Conservation (phyloP, 2,113 vertebrate species). For the Vombatus ursinus region DNA sequence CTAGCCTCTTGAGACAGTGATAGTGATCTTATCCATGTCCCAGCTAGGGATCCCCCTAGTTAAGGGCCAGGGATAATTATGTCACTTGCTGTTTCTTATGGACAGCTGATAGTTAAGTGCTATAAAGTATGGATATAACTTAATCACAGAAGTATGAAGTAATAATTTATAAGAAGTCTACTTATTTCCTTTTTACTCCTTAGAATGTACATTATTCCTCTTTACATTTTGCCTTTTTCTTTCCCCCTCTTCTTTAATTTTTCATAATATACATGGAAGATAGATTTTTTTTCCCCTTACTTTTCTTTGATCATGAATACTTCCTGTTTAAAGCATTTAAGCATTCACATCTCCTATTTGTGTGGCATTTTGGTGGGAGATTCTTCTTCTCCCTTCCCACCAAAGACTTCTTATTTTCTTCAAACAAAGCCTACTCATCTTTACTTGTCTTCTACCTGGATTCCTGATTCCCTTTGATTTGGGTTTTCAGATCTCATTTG, state of each 20-base stretch:
- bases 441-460: neutral
- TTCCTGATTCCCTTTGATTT: neutral
- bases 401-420: neutral
- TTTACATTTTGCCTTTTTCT: neutral
- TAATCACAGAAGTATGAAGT: neutral
- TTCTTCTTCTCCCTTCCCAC: neutral
- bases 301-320: neutral
- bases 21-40: neutral
- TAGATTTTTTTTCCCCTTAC: neutral
- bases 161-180: neutral
- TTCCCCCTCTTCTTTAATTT: neutral
- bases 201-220: neutral
- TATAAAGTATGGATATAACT: neutral
- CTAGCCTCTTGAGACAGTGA: neutral
- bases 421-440: neutral
- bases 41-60: neutral
- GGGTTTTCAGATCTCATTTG: neutral
- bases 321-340: slow-evolving; percentile 1
- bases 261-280: neutral
- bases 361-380: neutral
- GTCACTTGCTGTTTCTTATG: neutral
- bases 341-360: neutral
- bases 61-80: neutral
- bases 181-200: neutral
- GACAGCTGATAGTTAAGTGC: neutral